Conservation (phyloP, 2,888 invertebrate species). For the Allolobophora icterica region DNA sequence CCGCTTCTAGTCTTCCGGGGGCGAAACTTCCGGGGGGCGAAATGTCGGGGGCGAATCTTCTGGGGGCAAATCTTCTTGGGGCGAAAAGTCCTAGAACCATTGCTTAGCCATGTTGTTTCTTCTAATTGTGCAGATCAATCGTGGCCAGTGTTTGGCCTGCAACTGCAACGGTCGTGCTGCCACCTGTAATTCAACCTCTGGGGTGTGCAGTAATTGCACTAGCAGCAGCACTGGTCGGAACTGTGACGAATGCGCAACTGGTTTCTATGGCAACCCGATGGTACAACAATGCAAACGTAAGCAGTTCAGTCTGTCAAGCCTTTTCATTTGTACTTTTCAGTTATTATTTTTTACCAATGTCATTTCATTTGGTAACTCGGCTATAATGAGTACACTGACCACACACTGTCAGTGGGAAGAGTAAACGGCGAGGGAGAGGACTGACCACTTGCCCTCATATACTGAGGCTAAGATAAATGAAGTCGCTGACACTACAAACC, state of each 20-base stretch:
- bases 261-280: conserved; percentile 82
- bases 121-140: conserved; percentile 45
- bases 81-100: no score
- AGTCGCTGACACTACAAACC: no score
- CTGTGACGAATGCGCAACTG: conserved; percentile 89
- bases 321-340: not conserved
- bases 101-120: not conserved
- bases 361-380: not conserved
- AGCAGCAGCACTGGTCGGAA: conserved; percentile 76
- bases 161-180: conserved; percentile 85
- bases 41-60: no score
- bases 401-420: no score
- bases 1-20: no score
- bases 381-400: no score
- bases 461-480: no score
- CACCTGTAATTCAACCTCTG: conserved; percentile 50
- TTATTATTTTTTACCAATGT: not conserved
- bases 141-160: conserved; percentile 86
- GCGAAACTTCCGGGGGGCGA: no score
- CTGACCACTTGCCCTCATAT: no score
- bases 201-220: conserved; percentile 82
- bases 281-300: conserved; percentile 45
- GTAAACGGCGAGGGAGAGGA: no score
- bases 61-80: no score
- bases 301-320: not conserved